phyloP scores from a whole-genome alignment of 1,140 invertebrate species.

The Chironomus tepperi region DNA sequence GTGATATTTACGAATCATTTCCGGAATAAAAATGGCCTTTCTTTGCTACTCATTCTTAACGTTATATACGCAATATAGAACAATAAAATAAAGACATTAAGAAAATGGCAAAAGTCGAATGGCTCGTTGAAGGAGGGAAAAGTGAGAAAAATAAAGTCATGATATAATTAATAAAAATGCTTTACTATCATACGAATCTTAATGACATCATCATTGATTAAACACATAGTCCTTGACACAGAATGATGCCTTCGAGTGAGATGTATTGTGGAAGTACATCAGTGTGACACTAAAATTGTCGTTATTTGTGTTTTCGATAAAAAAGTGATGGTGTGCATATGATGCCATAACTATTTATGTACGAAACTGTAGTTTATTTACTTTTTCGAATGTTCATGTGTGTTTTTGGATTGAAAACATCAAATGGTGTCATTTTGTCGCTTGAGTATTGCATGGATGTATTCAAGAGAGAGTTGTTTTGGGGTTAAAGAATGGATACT shows the following conservation, averaged over 20 bases:
- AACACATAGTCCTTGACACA: slow-evolving; percentile 9
- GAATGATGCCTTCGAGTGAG: not conserved
- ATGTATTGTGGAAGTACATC: not conserved
- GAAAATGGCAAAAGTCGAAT: not conserved
- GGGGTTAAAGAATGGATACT: too few relatives aligned
- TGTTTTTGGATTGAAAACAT: too few relatives aligned
- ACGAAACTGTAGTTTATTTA: not conserved
- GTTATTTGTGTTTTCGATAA: slow-evolving; percentile 14
- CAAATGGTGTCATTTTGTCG: too few relatives aligned
- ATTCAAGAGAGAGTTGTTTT: too few relatives aligned
- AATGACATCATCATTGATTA: slow-evolving; percentile 19
- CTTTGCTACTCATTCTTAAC: too few relatives aligned
- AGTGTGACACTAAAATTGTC: not conserved
- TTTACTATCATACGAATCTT: slow-evolving; percentile 13
- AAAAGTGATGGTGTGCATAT: not conserved
- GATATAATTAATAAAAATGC: not conserved
- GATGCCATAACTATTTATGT: not conserved
- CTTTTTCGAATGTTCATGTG: too few relatives aligned
- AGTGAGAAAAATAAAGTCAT: not conserved
- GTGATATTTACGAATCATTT: too few relatives aligned
- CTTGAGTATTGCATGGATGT: too few relatives aligned
- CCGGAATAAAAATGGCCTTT: too few relatives aligned
- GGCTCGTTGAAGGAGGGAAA: not conserved
- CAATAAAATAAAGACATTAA: not conserved
- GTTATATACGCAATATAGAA: not conserved